phyloP scores from a whole-genome alignment of 2,888 invertebrate species.

The Lacanobia oleracea region DNA sequence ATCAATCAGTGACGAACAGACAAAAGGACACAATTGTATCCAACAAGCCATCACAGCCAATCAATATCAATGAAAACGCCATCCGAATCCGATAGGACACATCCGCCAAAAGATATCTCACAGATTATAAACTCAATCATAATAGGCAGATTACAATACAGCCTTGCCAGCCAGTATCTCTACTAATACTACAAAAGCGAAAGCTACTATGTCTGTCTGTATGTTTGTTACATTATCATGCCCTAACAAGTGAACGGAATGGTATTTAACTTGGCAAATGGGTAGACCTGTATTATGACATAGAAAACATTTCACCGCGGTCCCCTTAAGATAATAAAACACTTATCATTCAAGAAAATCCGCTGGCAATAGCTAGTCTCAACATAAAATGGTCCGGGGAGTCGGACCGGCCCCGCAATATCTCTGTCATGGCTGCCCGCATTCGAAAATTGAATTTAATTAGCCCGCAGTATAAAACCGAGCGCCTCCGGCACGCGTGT shows the following conservation, averaged over 20 bases:
- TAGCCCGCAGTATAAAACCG: conserved; percentile 76
- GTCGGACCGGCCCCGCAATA: conserved; percentile 70
- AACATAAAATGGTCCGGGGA: conserved; percentile 59
- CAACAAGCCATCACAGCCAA: conserved; percentile 21
- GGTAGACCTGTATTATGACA: background rate
- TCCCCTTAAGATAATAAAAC: background rate
- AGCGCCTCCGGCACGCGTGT: conserved; percentile 66
- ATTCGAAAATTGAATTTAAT: conserved; percentile 85
- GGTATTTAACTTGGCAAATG: background rate
- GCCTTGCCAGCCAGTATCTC: conserved; percentile 18
- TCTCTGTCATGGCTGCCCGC: conserved; percentile 79
- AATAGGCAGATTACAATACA: conserved; percentile 51
- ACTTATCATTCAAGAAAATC: background rate
- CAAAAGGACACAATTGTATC: conserved; percentile 19
- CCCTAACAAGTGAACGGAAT: background rate
- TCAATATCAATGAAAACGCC: conserved; percentile 29
- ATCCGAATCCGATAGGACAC: conserved; percentile 19
- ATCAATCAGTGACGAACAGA: conserved; percentile 8
- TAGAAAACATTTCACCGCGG: background rate
- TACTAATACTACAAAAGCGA: background rate
- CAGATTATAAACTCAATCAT: conserved; percentile 48
- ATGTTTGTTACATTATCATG: no score
- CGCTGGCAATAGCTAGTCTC: conserved; percentile 12
- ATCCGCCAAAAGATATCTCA: conserved; percentile 37
- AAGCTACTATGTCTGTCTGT: no score